Percentiles rank a stretch among this genome's conserved stretches.
Conservation (phyloP, 1,140 invertebrate genomes). For the Tetranychus urticae region DNA sequence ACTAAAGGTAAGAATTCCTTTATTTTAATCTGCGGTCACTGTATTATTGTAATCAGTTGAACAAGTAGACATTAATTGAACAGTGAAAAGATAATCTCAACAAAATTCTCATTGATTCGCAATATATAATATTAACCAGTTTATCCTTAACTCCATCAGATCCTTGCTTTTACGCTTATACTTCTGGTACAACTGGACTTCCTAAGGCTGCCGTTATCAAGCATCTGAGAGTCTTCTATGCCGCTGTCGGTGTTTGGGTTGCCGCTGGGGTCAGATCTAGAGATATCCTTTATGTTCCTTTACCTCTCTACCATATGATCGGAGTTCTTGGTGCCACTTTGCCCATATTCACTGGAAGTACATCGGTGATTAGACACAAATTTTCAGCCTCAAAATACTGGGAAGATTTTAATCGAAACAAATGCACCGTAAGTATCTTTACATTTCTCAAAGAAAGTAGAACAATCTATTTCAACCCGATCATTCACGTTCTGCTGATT, state of each 20-base stretch:
- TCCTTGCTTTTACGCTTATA: slow-evolving; percentile 48
- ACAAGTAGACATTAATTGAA: too few relatives aligned
- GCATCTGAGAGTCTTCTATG: slow-evolving; percentile 34
- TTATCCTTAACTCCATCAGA: slow-evolving; percentile 5
- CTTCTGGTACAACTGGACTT: slow-evolving; percentile 71
- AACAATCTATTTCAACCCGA: neutral
- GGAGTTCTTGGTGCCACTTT: slow-evolving; percentile 59
- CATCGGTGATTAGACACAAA: slow-evolving; percentile 62
- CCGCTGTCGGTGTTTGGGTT: neutral
- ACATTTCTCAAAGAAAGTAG: neutral
- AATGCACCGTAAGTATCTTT: slow-evolving; percentile 46
- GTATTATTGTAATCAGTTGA: too few relatives aligned
- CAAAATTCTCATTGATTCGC: too few relatives aligned
- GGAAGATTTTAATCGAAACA: slow-evolving; percentile 71
- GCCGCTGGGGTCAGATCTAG: slow-evolving; percentile 27
- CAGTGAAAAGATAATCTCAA: too few relatives aligned
- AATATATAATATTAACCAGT: neutral
- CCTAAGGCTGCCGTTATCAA: slow-evolving; percentile 70
- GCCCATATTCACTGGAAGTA: slow-evolving; percentile 54
- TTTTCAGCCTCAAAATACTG: slow-evolving; percentile 92
- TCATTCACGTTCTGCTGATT: slow-evolving; percentile 25
- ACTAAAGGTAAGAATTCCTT: too few relatives aligned
- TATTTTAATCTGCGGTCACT: too few relatives aligned
- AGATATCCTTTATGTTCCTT: slow-evolving; percentile 43
- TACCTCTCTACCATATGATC: slow-evolving; percentile 87